Evolutionary conservation across 2,797 vertebrate genomes (phyloP).

Genomic region (Bradypus variegatus): DNA sequence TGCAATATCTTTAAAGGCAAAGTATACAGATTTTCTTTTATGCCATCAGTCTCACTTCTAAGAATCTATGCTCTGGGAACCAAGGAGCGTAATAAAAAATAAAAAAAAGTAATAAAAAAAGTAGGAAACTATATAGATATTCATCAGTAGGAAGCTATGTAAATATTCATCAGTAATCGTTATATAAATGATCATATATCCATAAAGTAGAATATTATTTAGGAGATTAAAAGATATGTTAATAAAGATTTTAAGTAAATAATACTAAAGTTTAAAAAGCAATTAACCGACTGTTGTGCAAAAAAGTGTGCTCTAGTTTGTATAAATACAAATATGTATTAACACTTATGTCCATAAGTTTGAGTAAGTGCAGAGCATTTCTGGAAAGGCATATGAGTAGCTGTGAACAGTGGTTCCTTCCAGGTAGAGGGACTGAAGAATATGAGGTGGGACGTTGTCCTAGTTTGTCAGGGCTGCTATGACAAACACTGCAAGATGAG

Average conservation of each 20-base stretch:
- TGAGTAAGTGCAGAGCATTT: neutral
- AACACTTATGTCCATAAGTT: accelerated
- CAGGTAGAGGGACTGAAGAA: too few species aligned
- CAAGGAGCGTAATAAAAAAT: too few species aligned
- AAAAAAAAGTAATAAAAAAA: too few species aligned
- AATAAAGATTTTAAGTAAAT: neutral
- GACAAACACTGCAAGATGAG: too few species aligned
- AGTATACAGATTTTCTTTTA: neutral
- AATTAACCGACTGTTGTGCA: neutral
- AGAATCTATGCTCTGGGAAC: neutral
- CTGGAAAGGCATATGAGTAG: neutral
- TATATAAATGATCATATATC: neutral
- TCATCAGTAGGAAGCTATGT: neutral
- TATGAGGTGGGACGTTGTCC: too few species aligned
- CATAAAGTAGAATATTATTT: neutral
- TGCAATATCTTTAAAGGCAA: neutral
- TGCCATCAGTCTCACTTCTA: neutral
- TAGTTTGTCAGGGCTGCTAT: too few species aligned
- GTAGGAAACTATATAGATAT: too few species aligned
- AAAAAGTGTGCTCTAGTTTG: neutral
- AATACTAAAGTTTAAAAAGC: neutral
- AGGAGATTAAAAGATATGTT: neutral
- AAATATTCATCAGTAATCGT: neutral
- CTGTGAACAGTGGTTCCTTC: neutral
- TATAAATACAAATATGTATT: neutral